phyloP scores from a whole-genome alignment of 1,140 invertebrate genomes.

The Halotydeus destructor region DNA sequence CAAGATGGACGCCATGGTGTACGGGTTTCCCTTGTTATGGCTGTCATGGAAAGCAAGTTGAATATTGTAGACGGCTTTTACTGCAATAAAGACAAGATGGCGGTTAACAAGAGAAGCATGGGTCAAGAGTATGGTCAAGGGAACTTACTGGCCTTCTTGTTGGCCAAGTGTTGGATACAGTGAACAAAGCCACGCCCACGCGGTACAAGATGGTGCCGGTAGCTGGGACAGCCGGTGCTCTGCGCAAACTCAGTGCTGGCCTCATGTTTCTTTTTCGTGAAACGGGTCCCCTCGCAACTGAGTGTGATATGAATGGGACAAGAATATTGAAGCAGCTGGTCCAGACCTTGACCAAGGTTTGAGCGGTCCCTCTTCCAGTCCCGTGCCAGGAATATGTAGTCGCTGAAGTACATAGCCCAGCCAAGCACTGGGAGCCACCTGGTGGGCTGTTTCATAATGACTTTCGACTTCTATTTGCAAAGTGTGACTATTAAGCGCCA shows the following conservation, averaged over 20 bases:
- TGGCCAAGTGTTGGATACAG: conserved; percentile 14
- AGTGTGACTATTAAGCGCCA: conserved; percentile 4
- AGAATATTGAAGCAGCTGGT: conserved; percentile 58
- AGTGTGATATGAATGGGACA: conserved; percentile 68
- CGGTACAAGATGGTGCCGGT: conserved; percentile 80
- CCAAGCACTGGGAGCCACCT: conserved; percentile 56
- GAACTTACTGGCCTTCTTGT: conserved; percentile 16
- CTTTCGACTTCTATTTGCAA: too few relatives aligned
- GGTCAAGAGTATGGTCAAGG: background rate
- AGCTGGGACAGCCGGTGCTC: conserved; percentile 53
- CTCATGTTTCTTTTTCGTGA: conserved; percentile 63
- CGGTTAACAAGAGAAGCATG: background rate
- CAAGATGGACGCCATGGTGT: conserved; percentile 58
- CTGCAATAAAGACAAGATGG: background rate
- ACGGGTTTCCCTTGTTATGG: conserved; percentile 24
- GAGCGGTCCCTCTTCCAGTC: conserved; percentile 68
- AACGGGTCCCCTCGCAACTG: conserved; percentile 85
- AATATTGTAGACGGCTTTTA: conserved; percentile 17
- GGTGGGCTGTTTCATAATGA: too few relatives aligned
- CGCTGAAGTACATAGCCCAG: conserved; percentile 82
- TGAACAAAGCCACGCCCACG: conserved; percentile 61
- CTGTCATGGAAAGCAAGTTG: conserved; percentile 18
- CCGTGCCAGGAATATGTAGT: conserved; percentile 75
- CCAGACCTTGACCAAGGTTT: conserved; percentile 53
- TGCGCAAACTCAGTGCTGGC: conserved; percentile 65